Evolutionary conservation across 1,140 invertebrate species (phyloP).

Genomic region (Riptortus pedestris): DNA sequence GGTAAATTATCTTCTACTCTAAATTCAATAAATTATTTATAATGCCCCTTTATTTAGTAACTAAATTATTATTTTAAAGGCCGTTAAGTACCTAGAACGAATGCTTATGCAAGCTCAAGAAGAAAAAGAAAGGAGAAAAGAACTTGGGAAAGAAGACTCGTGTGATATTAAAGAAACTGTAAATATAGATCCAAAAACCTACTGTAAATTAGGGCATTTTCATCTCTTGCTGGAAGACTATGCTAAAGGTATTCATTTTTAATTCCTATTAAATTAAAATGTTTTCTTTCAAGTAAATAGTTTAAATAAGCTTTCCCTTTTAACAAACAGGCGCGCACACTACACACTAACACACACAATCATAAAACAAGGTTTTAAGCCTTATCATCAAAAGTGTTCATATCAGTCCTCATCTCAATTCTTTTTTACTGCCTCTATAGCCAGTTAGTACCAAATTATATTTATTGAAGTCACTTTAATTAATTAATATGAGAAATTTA

Average conservation of each 20-base stretch:
- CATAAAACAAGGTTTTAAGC: too few relatives aligned
- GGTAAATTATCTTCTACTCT: conserved; percentile 38
- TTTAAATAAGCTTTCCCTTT: background rate
- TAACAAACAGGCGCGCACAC: background rate
- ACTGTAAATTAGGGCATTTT: conserved; percentile 88
- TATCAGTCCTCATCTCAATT: too few relatives aligned
- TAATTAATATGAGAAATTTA: too few relatives aligned
- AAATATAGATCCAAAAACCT: conserved; percentile 78
- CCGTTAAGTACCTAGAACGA: conserved; percentile 70
- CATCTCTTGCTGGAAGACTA: conserved; percentile 83
- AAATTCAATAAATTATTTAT: background rate
- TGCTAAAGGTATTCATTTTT: conserved; percentile 59
- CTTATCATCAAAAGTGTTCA: too few relatives aligned
- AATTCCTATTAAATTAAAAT: background rate
- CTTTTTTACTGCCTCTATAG: too few relatives aligned
- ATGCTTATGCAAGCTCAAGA: conserved; percentile 61
- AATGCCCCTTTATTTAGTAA: background rate
- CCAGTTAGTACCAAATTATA: too few relatives aligned
- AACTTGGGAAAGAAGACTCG: conserved; percentile 33
- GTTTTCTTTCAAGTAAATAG: background rate
- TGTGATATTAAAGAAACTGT: conserved; percentile 45
- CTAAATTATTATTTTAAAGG: conserved; percentile 37
- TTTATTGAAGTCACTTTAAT: too few relatives aligned
- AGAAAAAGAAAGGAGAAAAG: conserved; percentile 38
- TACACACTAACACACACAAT: background rate